Percentiles rank a stretch among this genome's conserved stretches.
Conservation (phyloP, 1,140 invertebrate species). For the Zaprionus gabonicus region DNA sequence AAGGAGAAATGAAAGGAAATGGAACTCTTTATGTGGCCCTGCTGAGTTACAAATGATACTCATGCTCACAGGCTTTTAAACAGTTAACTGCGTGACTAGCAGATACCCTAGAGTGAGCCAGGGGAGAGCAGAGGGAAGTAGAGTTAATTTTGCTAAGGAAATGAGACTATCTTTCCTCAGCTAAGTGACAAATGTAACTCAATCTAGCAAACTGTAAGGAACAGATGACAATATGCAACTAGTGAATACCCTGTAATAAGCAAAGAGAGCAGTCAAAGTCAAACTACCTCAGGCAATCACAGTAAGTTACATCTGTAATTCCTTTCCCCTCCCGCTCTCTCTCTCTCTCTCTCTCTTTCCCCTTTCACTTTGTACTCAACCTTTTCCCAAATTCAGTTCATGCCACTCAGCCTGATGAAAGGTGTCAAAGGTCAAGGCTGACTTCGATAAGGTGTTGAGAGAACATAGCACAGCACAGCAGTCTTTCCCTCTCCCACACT, state of each 20-base stretch:
- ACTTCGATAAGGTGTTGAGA: background rate
- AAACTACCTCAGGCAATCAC: background rate
- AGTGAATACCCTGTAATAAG: background rate
- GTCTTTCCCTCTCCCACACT: background rate
- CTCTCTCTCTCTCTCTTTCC: background rate
- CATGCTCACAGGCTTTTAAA: background rate
- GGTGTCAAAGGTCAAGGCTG: conserved; percentile 28
- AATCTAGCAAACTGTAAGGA: background rate
- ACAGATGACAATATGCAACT: background rate
- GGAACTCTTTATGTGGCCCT: too few relatives aligned
- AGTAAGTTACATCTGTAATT: background rate
- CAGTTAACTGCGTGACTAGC: background rate
- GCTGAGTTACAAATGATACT: background rate
- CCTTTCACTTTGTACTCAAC: background rate
- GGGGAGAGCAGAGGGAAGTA: background rate
- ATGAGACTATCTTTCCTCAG: background rate
- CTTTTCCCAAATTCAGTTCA: background rate
- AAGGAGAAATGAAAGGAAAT: too few relatives aligned
- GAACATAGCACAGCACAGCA: conserved; percentile 8
- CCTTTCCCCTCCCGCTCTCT: background rate
- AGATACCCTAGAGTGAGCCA: background rate
- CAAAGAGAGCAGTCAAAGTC: too few relatives aligned
- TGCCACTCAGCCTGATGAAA: conserved; percentile 2
- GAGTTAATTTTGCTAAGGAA: background rate
- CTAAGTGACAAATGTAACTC: background rate